Evolutionary conservation across 2,888 invertebrate genomes (phyloP), one percentile per base, ranked within the genome.

Genomic region (Ormia ochracea): DNA sequence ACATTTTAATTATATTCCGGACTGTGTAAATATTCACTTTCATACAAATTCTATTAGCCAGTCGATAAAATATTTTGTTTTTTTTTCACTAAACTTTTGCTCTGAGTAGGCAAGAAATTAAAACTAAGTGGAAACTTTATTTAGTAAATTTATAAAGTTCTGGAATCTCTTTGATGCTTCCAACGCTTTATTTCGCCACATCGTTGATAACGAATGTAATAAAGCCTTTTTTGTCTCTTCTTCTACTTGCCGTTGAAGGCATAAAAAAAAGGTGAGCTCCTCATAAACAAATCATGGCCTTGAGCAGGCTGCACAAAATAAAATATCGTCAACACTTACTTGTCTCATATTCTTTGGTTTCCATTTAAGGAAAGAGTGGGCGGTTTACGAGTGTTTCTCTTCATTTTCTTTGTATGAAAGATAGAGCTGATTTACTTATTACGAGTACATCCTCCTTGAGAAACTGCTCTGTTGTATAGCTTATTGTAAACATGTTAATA

Each of bases 241-340:
- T 59, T 28, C 28, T n/a, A 9, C 6, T 36, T 21, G 41, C 19
- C 1, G 10, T 41, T 19, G 19, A 50, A 26, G 2, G 17, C 7
- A 23, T 10, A 28, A 69, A 65, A 26, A 14, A 43, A 58, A 78
- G 28, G 74, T 48, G 28, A 54, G 65, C 66, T n/a, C n/a, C n/a
- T n/a, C 79, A 75, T 69, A 65, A 75, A 61, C 54, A 79, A 75
- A 75, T 65, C 65, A 70, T 74, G 79, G 23, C 79, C 70, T 66
- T 19, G 52, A 75, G 65, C 31, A 21, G 38, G 31, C 41, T 38
- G 21, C 31, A 50, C 45, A 19, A 31, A 38, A 14, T 17, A 54
- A 41, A 73, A 26, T 12, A 19, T 26, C 41, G 14, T 14, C 45
- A 54, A 45, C 41, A 41, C 41, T 31, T 23, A 17, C n/a, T 12